Evolutionary conservation across 2,888 invertebrate genomes (phyloP).

Genomic region (Metellina segmentata): DNA sequence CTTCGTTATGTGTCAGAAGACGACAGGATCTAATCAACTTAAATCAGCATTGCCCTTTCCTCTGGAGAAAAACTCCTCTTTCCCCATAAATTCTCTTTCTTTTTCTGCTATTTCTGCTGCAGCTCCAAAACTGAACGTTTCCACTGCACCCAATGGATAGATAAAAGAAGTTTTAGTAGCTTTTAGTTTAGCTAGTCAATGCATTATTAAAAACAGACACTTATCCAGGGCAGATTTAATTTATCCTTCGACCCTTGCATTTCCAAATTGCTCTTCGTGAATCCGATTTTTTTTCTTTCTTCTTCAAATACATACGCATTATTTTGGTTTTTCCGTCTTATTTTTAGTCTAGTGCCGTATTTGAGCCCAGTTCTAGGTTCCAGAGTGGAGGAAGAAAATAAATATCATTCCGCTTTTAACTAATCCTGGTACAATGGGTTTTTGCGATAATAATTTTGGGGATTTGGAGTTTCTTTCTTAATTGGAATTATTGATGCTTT

Average conservation of each 20-base stretch:
- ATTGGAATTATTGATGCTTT: too few species aligned
- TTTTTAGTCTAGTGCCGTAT: not conserved
- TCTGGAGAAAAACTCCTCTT: constrained; percentile 8
- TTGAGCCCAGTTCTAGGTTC: not conserved
- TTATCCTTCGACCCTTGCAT: constrained; percentile 19
- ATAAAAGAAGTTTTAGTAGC: constrained; percentile 46
- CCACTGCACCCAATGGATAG: constrained; percentile 25
- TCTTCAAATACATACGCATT: not conserved
- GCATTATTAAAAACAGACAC: constrained; percentile 35
- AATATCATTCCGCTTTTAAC: not conserved
- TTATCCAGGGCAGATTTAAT: not conserved
- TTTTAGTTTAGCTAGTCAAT: constrained; percentile 16
- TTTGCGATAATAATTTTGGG: not conserved
- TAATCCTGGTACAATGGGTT: not conserved
- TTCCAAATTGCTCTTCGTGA: not conserved
- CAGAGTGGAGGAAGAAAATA: not conserved
- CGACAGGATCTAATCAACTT: constrained; percentile 54
- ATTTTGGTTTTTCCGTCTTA: not conserved
- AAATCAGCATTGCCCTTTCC: constrained; percentile 25
- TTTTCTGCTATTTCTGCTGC: not conserved
- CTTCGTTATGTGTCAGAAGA: not conserved
- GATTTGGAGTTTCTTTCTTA: too few species aligned
- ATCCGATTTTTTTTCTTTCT: not conserved
- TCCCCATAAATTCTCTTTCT: constrained; percentile 22
- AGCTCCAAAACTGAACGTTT: not conserved